Base-by-base conservation (phyloP, 1,140 invertebrate species). In the Drosophila santomea region DNA sequence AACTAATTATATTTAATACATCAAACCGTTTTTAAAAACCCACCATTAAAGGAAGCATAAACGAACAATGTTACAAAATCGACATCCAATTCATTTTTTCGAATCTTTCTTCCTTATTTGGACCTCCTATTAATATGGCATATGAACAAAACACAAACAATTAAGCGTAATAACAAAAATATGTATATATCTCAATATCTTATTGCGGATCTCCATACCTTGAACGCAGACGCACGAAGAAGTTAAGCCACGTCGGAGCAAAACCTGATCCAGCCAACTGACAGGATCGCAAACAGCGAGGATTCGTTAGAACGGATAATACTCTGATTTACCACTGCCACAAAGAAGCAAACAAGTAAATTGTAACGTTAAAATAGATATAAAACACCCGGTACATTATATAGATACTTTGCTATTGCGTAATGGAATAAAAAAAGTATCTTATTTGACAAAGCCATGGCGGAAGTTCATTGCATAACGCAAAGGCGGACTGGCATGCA, bases 311-410 rank as follows among this genome's bases (percentile, higher is more conserved):
- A 78, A 74, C 47, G 73, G 74, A 72, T 74, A 89, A 91, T 91
- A 91, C 89, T 91, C 89, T 91, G 80, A 91, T 83, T 89, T 80
- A 91, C 89, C 89, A 91, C 89, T 91, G 89, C 89, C 89, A 91
- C 89, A 91, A 80, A 45, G 32, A 68, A 66, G 63, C 47, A 68
- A 82, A 79, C 51, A 63, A 75, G 50, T 74, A 79, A 77, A 71
- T 58, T 88, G 63, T 77, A 66, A 71, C 58, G 63, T 79, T 86
- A 73, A 79, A 76, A 78, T 76, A 86, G 67, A 62, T 60, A 76
- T 75, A 67, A 71, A 66, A 69, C 47, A 67, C 45, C 61, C 57
- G 55, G 57, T 56, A 52, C 45, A 67, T 67, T 54, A 63, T 20
- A 63, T 35, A 78, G 38, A 71, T 62, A 77, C 52, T 68, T 67